Evolutionary conservation across 2,888 invertebrate species (phyloP).

Genomic region (Blera fallax): DNA sequence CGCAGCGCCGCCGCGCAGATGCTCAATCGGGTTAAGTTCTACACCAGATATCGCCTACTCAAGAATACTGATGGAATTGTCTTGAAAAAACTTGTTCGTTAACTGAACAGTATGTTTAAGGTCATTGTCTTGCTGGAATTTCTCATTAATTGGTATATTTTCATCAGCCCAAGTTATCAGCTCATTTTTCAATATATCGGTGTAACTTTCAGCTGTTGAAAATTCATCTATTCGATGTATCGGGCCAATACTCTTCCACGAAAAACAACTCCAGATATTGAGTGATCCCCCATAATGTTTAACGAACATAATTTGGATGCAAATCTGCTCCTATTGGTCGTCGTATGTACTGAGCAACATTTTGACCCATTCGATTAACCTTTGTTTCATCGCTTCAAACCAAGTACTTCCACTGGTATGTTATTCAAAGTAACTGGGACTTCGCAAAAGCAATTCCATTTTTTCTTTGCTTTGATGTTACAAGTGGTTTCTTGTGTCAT

Average conservation of each 20-base stretch:
- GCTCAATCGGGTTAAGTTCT: background rate
- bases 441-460: background rate
- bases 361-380: background rate
- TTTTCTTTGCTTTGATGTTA: background rate
- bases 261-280: background rate
- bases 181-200: background rate
- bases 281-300: background rate
- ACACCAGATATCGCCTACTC: background rate
- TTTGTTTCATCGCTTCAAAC: constrained; percentile 8
- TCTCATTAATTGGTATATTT: background rate
- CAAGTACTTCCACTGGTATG: background rate
- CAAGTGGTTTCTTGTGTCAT: background rate
- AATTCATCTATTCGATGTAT: background rate
- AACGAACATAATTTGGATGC: background rate
- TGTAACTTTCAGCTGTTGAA: background rate
- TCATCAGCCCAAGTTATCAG: background rate
- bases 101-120: background rate
- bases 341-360: background rate
- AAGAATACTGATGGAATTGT: background rate
- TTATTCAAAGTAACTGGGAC: background rate
- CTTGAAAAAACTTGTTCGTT: background rate
- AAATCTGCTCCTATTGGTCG: background rate
- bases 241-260: background rate
- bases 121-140: background rate
- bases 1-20: background rate